Percentiles rank a stretch among this genome's conserved stretches.
Evolutionary conservation across 2,797 vertebrate genomes (phyloP).

Genomic region (Gallinago solitaria): DNA sequence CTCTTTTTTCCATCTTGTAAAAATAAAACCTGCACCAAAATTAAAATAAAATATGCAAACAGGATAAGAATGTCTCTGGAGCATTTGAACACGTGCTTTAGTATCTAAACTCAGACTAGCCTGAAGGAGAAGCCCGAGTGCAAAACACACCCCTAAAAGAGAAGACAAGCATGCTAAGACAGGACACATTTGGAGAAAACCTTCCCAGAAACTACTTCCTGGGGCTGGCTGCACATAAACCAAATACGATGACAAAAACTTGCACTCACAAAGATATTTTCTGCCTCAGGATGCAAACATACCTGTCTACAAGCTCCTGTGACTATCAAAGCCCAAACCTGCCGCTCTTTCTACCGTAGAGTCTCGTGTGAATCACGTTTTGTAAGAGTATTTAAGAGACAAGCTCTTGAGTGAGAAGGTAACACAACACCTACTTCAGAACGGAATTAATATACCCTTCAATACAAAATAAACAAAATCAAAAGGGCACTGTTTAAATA

Average conservation of each 20-base stretch:
- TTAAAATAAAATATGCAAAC: neutral
- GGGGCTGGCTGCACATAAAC: neutral
- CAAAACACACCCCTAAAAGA: neutral
- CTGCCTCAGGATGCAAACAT: neutral
- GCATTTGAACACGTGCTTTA: neutral
- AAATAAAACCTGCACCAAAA: slow-evolving; percentile 1
- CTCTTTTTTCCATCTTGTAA: neutral
- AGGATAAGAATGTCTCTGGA: neutral
- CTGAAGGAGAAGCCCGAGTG: neutral
- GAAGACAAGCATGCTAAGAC: neutral
- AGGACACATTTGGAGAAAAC: neutral
- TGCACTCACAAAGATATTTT: neutral
- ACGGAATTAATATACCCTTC: neutral
- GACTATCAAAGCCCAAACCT: neutral
- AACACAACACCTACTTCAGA: neutral
- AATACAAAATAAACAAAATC: neutral
- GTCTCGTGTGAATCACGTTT: neutral
- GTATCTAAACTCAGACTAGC: neutral
- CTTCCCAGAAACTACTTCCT: neutral
- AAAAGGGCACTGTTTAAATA: neutral
- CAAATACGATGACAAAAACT: neutral
- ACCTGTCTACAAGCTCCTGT: neutral
- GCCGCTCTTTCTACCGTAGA: neutral
- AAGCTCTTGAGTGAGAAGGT: neutral
- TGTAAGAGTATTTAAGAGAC: neutral